Evolutionary conservation across 1,140 invertebrate genomes (phyloP).

Genomic region (Euura saliciscinereae): DNA sequence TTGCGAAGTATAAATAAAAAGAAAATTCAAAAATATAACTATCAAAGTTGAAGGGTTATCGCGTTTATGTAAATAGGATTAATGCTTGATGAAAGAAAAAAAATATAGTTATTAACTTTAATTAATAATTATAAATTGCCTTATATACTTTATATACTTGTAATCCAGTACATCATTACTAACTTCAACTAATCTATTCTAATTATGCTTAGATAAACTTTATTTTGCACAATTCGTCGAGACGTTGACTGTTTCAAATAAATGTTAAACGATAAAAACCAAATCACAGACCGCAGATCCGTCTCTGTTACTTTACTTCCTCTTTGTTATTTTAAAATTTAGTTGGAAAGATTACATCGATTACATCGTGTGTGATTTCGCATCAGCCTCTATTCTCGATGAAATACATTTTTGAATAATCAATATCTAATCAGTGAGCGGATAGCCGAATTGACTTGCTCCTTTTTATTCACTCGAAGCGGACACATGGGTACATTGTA

Average conservation of each 20-base stretch:
- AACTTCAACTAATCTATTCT: neutral
- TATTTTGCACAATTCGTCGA: neutral
- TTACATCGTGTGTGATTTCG: too few species aligned
- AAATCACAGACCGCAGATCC: too few species aligned
- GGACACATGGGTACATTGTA: neutral
- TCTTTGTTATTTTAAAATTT: too few species aligned
- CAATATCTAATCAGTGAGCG: neutral
- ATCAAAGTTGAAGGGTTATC: neutral
- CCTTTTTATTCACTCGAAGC: neutral
- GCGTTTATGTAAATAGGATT: conserved; percentile 30
- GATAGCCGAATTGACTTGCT: neutral
- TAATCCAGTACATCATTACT: neutral
- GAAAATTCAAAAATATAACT: conserved; percentile 10
- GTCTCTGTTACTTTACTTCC: too few species aligned
- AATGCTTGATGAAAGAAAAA: conserved; percentile 16
- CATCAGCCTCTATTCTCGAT: neutral
- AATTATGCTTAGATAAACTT: neutral
- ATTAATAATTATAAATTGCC: conserved; percentile 29
- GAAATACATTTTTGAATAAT: neutral
- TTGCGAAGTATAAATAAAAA: neutral
- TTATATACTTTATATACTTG: conserved; percentile 6
- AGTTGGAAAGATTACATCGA: too few species aligned
- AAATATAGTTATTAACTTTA: conserved; percentile 13
- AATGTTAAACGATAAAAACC: neutral
- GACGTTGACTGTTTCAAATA: neutral